Evolutionary conservation across 2,113 vertebrate genomes (phyloP).

Genomic region (Ophiodon elongatus): DNA sequence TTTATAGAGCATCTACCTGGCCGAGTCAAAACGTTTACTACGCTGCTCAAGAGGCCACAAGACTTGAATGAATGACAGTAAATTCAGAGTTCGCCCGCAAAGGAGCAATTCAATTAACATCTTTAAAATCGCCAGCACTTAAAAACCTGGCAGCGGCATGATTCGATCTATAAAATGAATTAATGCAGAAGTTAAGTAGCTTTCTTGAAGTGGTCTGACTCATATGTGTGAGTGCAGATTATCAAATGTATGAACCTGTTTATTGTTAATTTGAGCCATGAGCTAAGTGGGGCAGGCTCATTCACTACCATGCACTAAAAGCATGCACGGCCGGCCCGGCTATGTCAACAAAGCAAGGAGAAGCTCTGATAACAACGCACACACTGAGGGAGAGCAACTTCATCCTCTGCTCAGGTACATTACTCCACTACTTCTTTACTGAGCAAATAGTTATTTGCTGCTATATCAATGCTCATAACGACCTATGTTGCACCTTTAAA

Average conservation of each 20-base stretch:
- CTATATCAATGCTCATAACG: not conserved
- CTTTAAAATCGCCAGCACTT: conserved; percentile 50
- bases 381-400: not conserved
- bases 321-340: no score
- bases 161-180: conserved; percentile 42
- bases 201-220: conserved; percentile 43
- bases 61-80: conserved; percentile 20
- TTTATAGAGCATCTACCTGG: conserved; percentile 63
- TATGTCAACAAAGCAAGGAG: not conserved
- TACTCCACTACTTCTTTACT: not conserved
- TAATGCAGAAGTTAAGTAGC: conserved; percentile 37
- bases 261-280: not conserved
- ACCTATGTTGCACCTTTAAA: not conserved
- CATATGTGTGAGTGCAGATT: not conserved
- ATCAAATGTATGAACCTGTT: conserved; percentile 2
- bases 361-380: not conserved
- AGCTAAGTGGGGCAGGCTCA: not conserved
- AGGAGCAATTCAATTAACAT: conserved; percentile 63
- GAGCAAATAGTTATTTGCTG: not conserved
- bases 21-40: conserved; percentile 52
- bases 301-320: not conserved
- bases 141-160: conserved; percentile 16
- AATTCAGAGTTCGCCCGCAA: conserved; percentile 27
- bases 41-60: conserved; percentile 13
- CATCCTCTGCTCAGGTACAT: not conserved